phyloP scores from a whole-genome alignment of 2,888 invertebrate species.

The Blera fallax region DNA sequence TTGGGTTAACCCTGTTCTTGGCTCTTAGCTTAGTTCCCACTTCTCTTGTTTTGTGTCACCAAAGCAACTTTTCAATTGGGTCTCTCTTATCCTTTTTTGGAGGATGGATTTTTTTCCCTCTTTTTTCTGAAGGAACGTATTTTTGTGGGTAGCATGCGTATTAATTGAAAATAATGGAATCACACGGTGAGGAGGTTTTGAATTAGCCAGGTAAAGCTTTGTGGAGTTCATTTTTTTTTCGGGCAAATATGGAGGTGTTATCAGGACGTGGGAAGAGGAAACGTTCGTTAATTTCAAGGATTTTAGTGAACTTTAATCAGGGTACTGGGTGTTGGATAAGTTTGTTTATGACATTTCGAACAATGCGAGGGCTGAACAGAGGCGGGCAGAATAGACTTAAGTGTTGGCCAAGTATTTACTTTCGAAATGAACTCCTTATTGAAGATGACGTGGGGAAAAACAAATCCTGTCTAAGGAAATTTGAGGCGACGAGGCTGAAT shows the following conservation, averaged over 20 bases:
- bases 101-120: neutral
- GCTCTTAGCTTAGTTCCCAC: conserved; percentile 47
- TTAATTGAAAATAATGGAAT: conserved; percentile 68
- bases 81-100: conserved; percentile 37
- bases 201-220: conserved; percentile 28
- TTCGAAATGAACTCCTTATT: no score
- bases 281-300: neutral
- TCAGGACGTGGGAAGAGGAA: neutral
- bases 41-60: conserved; percentile 68
- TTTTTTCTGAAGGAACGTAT: neutral
- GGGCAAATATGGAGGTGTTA: neutral
- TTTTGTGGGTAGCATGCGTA: conserved; percentile 68
- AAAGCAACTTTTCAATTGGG: conserved; percentile 72
- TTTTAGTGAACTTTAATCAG: neutral
- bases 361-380: neutral
- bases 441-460: no score
- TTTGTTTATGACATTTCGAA: neutral
- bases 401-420: no score
- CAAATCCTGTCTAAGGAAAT: no score
- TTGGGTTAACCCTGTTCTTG: conserved; percentile 64
- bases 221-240: neutral
- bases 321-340: conserved; percentile 11
- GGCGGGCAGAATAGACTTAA: neutral
- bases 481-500: no score
- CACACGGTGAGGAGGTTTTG: conserved; percentile 52